Evolutionary conservation across 1,140 invertebrate genomes (phyloP), one percentile per base, ranked within the genome.

Genomic region (Rhyacophila brunnea): DNA sequence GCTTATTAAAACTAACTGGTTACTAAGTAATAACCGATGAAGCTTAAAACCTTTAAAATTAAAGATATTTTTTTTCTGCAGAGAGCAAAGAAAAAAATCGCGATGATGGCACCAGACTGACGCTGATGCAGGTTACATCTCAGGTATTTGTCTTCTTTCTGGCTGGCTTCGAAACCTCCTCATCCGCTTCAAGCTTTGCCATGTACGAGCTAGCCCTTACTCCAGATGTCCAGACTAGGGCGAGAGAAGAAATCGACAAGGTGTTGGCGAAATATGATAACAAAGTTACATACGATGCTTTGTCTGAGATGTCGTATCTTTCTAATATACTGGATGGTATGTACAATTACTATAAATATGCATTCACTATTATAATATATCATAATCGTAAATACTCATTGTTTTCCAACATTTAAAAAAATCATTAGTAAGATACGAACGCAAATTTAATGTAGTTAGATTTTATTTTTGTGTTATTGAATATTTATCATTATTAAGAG

Each of bases 121-220:
- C 62, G 1, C 45, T 44, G 19, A 46, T 56, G 55, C 59, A 75
- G 45, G 58, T 81, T 0, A 69, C 75, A 0, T 77, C 77, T 0
- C 77, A 82, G 66, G 68, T 72, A 0, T 75, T 78, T 46, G 65
- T 82, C 0, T 82, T 84, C 54, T 79, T 82, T 50, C 50, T 77
- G 1, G 84, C 82, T 46, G 84, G 84, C 1, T 86, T 81, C 57
- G 85, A 87, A 52, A 86, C 86, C 0, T 83, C 83, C 0, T 78
- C 82, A 1, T 79, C 76, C 1, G 73, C 82, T 0, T 70, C 85
- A 56, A 69, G 74, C 7, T 83, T 80, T 54, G 68, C 74, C 3
- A 45, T 81, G 0, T 84, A 80, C 58, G 75, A 79, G 49, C 68
- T 88, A 45, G 80, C 85, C 0, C 67, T 73, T 13, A 68, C 85